Base-by-base conservation (phyloP, 1,140 invertebrate species). In the Pseudomyrmex pallidus region DNA sequence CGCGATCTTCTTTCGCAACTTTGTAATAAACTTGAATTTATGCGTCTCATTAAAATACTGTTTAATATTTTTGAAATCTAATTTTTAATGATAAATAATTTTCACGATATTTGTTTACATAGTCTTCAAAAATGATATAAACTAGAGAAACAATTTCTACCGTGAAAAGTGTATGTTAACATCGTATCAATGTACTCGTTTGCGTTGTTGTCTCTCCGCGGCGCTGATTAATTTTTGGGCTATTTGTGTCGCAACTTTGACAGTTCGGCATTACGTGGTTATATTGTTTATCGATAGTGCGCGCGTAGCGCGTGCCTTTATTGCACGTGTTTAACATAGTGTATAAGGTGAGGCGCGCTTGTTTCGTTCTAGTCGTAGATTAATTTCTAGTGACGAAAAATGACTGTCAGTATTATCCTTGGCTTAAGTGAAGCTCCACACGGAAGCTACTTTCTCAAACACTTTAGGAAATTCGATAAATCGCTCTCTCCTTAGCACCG, bases 381-480 rank as follows among this genome's bases (percentile, higher is more conserved):
- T 59, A 59, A 78, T 68, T 78, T 66, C 15, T 56, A 67, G 54
- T 63, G 64, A 64, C 44, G 54, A 78, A 57, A 70, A 78, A 59
- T 68, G 64, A n/a, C 15, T 25, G 61, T 67, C 25, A 2, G 74
- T 22, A 50, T 77, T 67, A 57, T 68, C 48, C 35, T 78, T 70
- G 54, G 66, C 66, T 54, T 25, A 70, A 80, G 76, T 78, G 15
- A 63, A 78, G 35, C 7, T 57, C 35, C 17, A 44, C 50, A 17
- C 61, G 77, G 20, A 72, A 74, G 50, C 50, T 64, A 72, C 52
- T 68, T 59, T 68, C 35, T 50, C 76, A 59, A 54, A 80, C 76
- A 72, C 66, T 80, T 80, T 70, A 80, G 35, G 20, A 80, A 80
- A 80, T 72, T 80, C 67, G 66, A 80, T 80, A 70, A 80, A 72